Evolutionary conservation across 2,797 vertebrate genomes (phyloP).

Genomic region (Trichosurus vulpecula): DNA sequence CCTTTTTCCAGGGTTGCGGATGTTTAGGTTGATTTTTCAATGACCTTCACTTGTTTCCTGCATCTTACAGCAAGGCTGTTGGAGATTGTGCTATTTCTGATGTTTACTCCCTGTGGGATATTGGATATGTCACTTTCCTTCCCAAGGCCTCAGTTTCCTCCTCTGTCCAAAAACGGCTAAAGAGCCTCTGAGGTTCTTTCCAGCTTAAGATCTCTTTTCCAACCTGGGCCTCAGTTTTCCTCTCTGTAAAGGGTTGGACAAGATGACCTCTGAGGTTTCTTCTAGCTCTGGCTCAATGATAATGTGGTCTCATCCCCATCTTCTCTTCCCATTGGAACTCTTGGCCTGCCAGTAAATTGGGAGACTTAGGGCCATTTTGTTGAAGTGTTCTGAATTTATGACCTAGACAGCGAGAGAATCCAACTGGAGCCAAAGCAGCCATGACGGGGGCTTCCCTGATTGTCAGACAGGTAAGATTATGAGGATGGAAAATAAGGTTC

Average conservation of each 20-base stretch:
- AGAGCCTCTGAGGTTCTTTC: background rate
- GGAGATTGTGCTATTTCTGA: background rate
- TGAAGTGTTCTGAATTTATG: background rate
- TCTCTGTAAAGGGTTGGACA: background rate
- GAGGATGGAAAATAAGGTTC: constrained; percentile 25
- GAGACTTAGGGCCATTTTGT: background rate
- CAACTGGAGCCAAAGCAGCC: background rate
- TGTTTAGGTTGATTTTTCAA: background rate
- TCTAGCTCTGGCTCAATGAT: background rate
- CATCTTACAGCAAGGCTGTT: background rate
- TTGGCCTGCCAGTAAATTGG: background rate
- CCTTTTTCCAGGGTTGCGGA: background rate
- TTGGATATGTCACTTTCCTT: background rate
- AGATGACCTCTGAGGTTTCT: background rate
- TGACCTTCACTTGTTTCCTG: background rate
- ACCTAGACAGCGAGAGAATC: constrained; percentile 6
- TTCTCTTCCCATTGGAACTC: background rate
- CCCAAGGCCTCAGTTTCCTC: constrained; percentile 11
- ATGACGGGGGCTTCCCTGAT: constrained; percentile 19
- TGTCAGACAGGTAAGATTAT: background rate
- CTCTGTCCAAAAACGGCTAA: background rate
- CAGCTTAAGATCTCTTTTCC: background rate
- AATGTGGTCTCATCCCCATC: background rate
- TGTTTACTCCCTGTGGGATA: background rate
- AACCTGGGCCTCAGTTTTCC: background rate